A percentile compares a stretch with the other conserved stretches of the same genome.
phyloP scores from a whole-genome alignment of 2,888 invertebrate species.

The Drosophila putrida region DNA sequence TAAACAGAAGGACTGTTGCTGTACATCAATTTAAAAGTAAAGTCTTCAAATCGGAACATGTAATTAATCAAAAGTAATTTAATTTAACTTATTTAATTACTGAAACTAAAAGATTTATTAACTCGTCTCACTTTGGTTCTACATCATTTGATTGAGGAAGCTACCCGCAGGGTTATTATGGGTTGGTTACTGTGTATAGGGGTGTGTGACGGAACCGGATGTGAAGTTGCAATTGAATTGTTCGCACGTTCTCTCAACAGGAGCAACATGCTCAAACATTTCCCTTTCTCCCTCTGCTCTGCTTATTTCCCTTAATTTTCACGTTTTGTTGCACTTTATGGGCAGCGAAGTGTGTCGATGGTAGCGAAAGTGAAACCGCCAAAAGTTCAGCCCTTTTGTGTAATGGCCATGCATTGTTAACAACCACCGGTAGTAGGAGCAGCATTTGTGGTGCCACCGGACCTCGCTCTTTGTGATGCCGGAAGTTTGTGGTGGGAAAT shows the following conservation, averaged over 20 bases:
- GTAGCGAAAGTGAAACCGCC: constrained; percentile 73
- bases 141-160: background rate
- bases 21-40: too few relatives aligned
- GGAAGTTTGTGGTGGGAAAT: constrained; percentile 82
- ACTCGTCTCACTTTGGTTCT: too few relatives aligned
- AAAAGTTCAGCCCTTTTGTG: constrained; percentile 59
- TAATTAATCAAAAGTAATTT: too few relatives aligned
- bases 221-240: constrained; percentile 76
- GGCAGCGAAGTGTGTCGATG: constrained; percentile 76
- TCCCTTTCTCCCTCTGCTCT: constrained; percentile 11
- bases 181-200: constrained; percentile 7
- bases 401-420: constrained; percentile 74
- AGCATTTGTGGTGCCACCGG: background rate
- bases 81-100: too few relatives aligned
- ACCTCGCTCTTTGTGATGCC: constrained; percentile 44
- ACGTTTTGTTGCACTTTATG: constrained; percentile 75
- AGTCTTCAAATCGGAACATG: too few relatives aligned
- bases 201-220: constrained; percentile 58
- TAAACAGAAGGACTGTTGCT: too few relatives aligned
- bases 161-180: background rate
- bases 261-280: constrained; percentile 47
- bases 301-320: constrained; percentile 45
- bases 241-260: constrained; percentile 38
- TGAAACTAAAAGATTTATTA: background rate
- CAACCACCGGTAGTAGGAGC: constrained; percentile 30